Base-by-base conservation (phyloP, 92 coral and sea anemone species). In the Phenganax stokvisi region DNA sequence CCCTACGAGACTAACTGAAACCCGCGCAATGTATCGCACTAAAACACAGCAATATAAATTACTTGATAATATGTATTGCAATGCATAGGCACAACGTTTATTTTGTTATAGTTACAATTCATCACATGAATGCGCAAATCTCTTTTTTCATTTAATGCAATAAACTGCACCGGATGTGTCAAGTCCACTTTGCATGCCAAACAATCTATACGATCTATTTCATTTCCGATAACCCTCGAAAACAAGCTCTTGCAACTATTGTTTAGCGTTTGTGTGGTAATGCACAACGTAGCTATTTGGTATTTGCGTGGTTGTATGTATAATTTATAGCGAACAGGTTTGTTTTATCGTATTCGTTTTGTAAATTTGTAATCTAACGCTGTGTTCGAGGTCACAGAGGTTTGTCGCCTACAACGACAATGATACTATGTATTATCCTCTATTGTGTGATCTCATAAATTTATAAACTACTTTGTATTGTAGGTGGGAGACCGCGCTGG, bases 401-500 rank as follows among this genome's bases (percentile, higher is more conserved):
- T 37, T 37, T 37, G 3, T 37, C 57, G 55, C 15, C 10, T 54
- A 10, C 3, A 76, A 57, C 52, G 59, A 37, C 53, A 44, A 78
- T 28, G 28, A 29, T 57, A 29, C 10, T 63, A 37, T 61, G 3
- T 61, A 27, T 31, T 72, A n/a, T 10, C 51, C 13, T 47, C 72
- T 29, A 8, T 27, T 47, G 12, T 8, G n/a, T 25, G 2, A 44
- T 56, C 29, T 53, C 27, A 51, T 58, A 12, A 59, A 10, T 77
- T 51, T 68, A 65, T n/a, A 60, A 31, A 30, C 7, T 0, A 3
- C n/a, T 9, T 53, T 54, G 53, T 52, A 65, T 53, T 75, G 60
- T 53, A 94, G 98, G 98, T 94, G 29, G 98, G 98, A 0, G 98
- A 94, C 79, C 90, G 98, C 27, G 92, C 98, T 9, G 98, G 98